Evolutionary conservation across 2,797 vertebrate species (phyloP), one percentile per base, ranked within the genome.

Genomic region (Bradypodion ventrale): DNA sequence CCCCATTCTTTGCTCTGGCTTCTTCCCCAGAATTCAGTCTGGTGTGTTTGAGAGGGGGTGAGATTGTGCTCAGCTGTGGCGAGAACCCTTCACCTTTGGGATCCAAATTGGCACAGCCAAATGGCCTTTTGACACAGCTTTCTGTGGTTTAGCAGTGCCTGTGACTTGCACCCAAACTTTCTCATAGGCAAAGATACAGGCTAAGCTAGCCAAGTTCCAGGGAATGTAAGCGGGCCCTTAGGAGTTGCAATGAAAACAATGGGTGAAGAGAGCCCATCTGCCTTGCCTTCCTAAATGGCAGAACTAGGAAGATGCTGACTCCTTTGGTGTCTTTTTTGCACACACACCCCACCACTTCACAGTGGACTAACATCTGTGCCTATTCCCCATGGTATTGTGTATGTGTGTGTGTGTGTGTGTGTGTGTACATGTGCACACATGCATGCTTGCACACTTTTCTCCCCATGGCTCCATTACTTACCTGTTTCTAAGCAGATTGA

Each of bases 1-100:
- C 29, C 73, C 74, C 42, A 63, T 83, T 76, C 5, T 0, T 77
- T 87, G 4, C 0, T 62, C 81, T 91, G 78, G 29, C 80, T 69
- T 76, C 0, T 0, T 15, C 80, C 59, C 49, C 1, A 1, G 42
- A 42, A 32, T 70, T 90, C 0, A 0, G 63, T 79, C 78, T 23
- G n/a, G 73, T 75, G 52, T 0, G 0, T 16, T 40, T 81, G 63
- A 81, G 56, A 75, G 2, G 59, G 0, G 62, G 87, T 35, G 70
- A 27, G 63, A 4, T 7, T 78, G 73, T 75, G 82, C 66, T n/a
- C 63, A 81, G 74, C 16, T 32, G 56, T 73, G 78, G 23, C 27
- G 76, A 23, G 65, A 62, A 35, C 40, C 75, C 78, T 59, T 78
- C 59, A 29, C 2, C 0, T 73, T 83, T 85, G 80, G 68, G 37